Evolutionary conservation across 2,888 invertebrate genomes (phyloP), one percentile per base, ranked within the genome.

Genomic region (Rotaria socialis): DNA sequence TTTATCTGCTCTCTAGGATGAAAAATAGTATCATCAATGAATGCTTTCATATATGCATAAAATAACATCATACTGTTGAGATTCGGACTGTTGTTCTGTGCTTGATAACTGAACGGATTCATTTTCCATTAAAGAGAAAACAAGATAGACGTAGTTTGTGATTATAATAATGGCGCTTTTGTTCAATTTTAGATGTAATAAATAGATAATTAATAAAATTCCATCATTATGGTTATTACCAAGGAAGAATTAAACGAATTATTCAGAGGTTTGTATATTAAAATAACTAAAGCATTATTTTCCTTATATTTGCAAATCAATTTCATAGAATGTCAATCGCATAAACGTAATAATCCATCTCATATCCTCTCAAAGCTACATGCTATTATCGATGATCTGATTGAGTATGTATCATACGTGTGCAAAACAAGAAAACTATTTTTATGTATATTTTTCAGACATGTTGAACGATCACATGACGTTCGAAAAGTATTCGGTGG

Each of bases 401-500:
- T 80, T 47, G 47, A 7, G 80, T 80, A 80, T 47, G 47, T 80
- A n/a, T 43, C n/a, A 8, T 47, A n/a, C 11, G 10, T n/a, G 16
- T 10, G 1, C 35, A 50, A 47, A 47, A 10, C 0, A 80, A 11
- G 3, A 14, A 24, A 11, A 24, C 6, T 47, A 14, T 22, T 80
- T 47, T 47, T 2, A 24, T 24, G 2, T 24, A 24, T 74, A 3
- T 80, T 80, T 22, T 35, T 35, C 35, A 80, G 80, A 10, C 47
- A 80, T 16, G 4, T 80, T 80, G 80, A 80, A n/a, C n/a, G 43
- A n/a, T 80, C 24, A 11, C 43, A 80, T n/a, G 80, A 80, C 0
- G n/a, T 80, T 80, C 80, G 80, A 80, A 80, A 47, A 80, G 47
- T 24, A 47, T 80, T 80, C 8, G 14, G 80, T 80, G 8, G 4